Evolutionary conservation across 2,797 vertebrate genomes (phyloP).

Genomic region (Xenopus petersii): DNA sequence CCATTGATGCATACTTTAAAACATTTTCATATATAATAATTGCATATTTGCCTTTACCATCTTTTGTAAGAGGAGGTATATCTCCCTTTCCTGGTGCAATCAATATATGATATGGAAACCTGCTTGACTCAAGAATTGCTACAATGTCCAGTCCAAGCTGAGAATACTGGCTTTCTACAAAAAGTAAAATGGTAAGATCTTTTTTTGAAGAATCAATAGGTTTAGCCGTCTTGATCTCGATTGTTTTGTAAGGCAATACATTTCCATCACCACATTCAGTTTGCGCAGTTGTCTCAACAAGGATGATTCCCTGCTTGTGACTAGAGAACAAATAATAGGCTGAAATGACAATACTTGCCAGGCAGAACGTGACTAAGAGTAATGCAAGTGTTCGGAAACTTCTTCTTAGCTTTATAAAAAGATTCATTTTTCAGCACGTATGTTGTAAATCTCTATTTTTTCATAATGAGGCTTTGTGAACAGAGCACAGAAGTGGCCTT

Average conservation of each 20-base stretch:
- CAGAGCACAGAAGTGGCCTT: slow-evolving; percentile 51
- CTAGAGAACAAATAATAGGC: slow-evolving; percentile 91
- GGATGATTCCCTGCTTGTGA: slow-evolving; percentile 84
- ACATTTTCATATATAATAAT: slow-evolving; percentile 94
- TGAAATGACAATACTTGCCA: slow-evolving; percentile 86
- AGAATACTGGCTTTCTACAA: slow-evolving; percentile 95
- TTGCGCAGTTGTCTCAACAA: slow-evolving; percentile 75
- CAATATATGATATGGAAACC: slow-evolving; percentile 88
- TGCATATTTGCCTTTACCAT: slow-evolving; percentile 83
- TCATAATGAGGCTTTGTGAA: slow-evolving; percentile 60
- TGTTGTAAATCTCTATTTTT: slow-evolving; percentile 6
- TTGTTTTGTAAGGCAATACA: slow-evolving; percentile 75
- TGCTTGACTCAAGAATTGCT: slow-evolving; percentile 89
- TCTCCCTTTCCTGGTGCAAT: slow-evolving; percentile 92
- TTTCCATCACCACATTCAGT: slow-evolving; percentile 79
- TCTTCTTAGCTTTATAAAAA: slow-evolving; percentile 74
- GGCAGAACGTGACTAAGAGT: slow-evolving; percentile 87
- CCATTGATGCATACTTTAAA: slow-evolving; percentile 89
- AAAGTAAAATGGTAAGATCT: slow-evolving; percentile 81
- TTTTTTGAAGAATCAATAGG: slow-evolving; percentile 83
- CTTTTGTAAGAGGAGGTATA: slow-evolving; percentile 87
- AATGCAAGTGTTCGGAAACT: slow-evolving; percentile 84
- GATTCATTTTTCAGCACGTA: slow-evolving; percentile 74
- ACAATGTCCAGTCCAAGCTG: slow-evolving; percentile 94
- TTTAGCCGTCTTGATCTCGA: slow-evolving; percentile 77